Conservation (phyloP, 2,113 vertebrate species). For the Misgurnus anguillicaudatus region DNA sequence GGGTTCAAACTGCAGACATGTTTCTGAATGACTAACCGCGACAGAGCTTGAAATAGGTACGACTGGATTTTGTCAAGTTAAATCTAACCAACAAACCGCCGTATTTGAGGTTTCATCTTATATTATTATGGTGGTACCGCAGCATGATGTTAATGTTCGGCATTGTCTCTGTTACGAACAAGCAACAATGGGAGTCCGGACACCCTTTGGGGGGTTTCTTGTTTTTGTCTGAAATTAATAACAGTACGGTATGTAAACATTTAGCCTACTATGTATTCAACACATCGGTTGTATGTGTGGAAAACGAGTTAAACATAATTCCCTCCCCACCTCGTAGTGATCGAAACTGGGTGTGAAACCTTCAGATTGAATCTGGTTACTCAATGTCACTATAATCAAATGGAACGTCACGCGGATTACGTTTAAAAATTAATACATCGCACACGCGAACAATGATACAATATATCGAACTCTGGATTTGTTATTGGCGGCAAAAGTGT, state of each 20-base stretch:
- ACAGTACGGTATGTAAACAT: not conserved
- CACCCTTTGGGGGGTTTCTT: not conserved
- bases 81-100: not conserved
- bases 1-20: not conserved
- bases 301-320: not conserved
- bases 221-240: not conserved
- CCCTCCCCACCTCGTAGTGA: not conserved
- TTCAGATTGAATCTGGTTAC: not conserved
- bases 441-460: not conserved
- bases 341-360: constrained; percentile 41
- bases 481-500: not conserved
- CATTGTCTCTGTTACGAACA: constrained; percentile 35
- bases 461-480: constrained; percentile 3
- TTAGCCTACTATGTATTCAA: not conserved
- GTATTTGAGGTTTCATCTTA: not conserved
- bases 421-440: not conserved
- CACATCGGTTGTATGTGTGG: not conserved
- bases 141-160: not conserved
- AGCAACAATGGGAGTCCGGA: not conserved
- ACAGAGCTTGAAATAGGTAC: not conserved
- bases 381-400: not conserved
- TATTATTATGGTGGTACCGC: not conserved
- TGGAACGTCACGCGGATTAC: constrained; percentile 5
- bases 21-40: not conserved
- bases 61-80: not conserved